These are phyloP conservation scores for Acanthochromis polyacanthus DNA, from an alignment of 2,113 vertebrate genomes.

Conservation along the genomic window DNA sequence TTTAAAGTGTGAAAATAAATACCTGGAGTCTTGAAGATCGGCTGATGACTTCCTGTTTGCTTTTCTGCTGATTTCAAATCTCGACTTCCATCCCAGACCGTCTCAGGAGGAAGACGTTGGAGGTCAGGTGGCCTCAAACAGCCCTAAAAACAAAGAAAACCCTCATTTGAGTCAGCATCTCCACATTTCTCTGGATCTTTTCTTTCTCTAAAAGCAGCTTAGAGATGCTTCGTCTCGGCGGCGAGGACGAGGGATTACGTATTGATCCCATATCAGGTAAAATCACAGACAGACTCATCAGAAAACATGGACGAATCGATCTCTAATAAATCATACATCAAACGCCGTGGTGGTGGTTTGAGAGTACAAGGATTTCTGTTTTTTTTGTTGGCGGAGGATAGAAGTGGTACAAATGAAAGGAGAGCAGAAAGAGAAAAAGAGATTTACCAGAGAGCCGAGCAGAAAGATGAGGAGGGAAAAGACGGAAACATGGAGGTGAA, in stretches of 20 bases:
- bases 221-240: neutral
- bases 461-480: neutral
- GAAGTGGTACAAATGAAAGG: constrained; percentile 51
- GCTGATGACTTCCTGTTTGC: too few species aligned
- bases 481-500: constrained; percentile 32
- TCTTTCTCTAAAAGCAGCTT: neutral
- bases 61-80: too few species aligned
- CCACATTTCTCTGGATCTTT: neutral
- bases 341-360: constrained; percentile 45
- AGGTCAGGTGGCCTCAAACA: too few species aligned
- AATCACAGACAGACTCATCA: constrained; percentile 55
- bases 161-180: too few species aligned
- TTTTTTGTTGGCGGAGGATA: neutral
- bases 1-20: too few species aligned
- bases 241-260: neutral
- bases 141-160: too few species aligned
- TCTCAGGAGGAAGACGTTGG: too few species aligned
- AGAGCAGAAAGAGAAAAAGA: constrained; percentile 4
- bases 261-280: constrained; percentile 37
- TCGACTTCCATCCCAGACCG: too few species aligned
- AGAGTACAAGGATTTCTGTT: constrained; percentile 34
- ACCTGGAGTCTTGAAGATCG: too few species aligned
- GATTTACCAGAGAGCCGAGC: too few species aligned
- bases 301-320: constrained; percentile 44
- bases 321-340: constrained; percentile 62